Base-by-base conservation (phyloP, 2,113 vertebrate genomes). In the Lepisosteus osseus region DNA sequence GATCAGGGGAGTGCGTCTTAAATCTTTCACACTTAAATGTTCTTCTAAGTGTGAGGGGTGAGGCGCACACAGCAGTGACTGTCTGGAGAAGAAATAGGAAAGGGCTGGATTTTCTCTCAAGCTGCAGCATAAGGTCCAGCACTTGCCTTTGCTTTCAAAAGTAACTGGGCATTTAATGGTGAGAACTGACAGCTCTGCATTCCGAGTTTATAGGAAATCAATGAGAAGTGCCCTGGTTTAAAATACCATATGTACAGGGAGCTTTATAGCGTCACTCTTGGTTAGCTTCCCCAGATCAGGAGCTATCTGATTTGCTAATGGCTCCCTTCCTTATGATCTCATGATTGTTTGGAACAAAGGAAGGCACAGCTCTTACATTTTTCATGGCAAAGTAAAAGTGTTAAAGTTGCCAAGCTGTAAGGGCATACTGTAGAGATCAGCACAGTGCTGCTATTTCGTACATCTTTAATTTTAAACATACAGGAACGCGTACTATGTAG, bases 191-290 rank as follows among this genome's bases (percentile, higher is more conserved):
- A 69, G 55, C 54, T 43, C 54, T 59, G 56, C 47, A 59, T 56
- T 54, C 68, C 59, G 56, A 55, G 59, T 69, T 69, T 69, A 69
- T 69, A 59, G 68, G 54, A 69, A 69, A 69, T 69, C 68, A 69
- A 69, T 69, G 54, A n/a, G 54, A 56, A 59, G 29, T 55, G 29
- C 54, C 68, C 56, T 69, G 40, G 14, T 69, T 69, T 59, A 41
- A 69, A 69, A 69, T 69, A 55, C 54, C 68, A 69, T 55, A 69
- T 69, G 17, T 61, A 61, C 54, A 59, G 68, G 68, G 56, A 57
- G 56, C 54, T 69, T 69, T 59, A 43, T 44, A n/a, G 54, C 41
- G 14, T 69, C 54, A 29, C 68, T 69, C 15, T 69, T 43, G 2
- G 11, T 57, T 54, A 29, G 51, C 56, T 43, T 69, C 17, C 13